These are phyloP conservation scores for Plecotus auritus DNA, from an alignment of 2,113 vertebrate species.

Conservation along the genomic window DNA sequence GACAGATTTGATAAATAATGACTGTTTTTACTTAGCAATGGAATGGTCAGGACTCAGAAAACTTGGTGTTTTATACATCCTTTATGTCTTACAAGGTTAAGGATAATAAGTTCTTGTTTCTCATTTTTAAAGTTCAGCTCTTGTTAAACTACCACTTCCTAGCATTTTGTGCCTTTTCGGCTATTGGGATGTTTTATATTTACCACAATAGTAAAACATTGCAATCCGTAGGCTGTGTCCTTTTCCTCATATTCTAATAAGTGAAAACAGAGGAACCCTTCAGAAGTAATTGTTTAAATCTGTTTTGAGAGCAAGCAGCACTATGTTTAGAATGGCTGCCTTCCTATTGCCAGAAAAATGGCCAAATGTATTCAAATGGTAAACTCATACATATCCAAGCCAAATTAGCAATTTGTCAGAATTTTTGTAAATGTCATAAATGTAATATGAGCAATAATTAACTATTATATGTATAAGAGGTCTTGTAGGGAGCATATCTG, in stretches of 20 bases:
- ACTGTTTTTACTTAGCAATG: not conserved
- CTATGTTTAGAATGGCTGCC: not conserved
- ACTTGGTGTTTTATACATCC: not conserved
- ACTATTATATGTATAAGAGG: not conserved
- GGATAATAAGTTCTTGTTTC: not conserved
- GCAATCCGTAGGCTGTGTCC: not conserved
- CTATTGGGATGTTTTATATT: not conserved
- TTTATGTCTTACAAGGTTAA: conserved; percentile 31
- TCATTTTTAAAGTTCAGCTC: conserved; percentile 8
- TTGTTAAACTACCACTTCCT: not conserved
- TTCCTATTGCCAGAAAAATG: not conserved
- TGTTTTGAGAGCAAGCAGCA: not conserved
- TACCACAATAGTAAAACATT: not conserved
- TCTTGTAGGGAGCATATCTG: not conserved
- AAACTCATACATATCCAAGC: not conserved
- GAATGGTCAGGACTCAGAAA: not conserved
- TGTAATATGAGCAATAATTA: not conserved
- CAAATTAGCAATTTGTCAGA: not conserved
- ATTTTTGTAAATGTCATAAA: not conserved
- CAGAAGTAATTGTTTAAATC: not conserved
- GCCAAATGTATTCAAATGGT: not conserved
- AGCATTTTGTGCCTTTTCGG: not conserved
- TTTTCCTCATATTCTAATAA: not conserved
- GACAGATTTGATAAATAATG: not conserved
- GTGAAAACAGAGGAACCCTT: not conserved